Base-by-base conservation (phyloP, 2,888 invertebrate species). In the Thumatha senex region DNA sequence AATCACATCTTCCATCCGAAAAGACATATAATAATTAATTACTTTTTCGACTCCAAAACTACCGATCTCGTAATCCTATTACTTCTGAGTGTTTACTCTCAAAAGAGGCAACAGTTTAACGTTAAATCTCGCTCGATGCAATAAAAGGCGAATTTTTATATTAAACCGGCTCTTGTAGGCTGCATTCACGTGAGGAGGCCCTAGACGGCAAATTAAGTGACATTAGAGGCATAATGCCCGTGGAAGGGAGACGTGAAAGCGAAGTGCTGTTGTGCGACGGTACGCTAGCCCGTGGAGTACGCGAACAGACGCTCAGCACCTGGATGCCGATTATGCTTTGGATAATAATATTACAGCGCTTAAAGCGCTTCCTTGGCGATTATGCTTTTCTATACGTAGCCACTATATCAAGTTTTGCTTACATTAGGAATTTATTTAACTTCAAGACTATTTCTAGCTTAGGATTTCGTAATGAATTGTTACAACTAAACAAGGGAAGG, bases 191-290 rank as follows among this genome's bases (percentile, higher is more conserved):
- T 88, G 85, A 88, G 87, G 82, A 80, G 80, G 82, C 85, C 77
- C 89, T 88, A 88, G 86, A 89, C 89, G 84, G 86, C 82, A 87
- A 89, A 90, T 90, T 90, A 87, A 89, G 89, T 89, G 89, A 89
- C 87, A 89, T 89, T 89, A 90, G 82, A 80, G 84, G 80, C 73
- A 89, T 89, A 89, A 89, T 89, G 84, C 82, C 78, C 72, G 78
- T 72, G 80, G 82, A 78, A 67, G 84, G 83, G 79, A 80, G 79
- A 83, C 80, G 82, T 86, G 86, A 86, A 86, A 81, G 85, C 84
- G 64, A 82, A 86, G 88, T 74, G 87, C 76, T 81, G 81, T 82
- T 80, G 78, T 80, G 60, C 58, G 70, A 74, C 81, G 87, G 78
- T 77, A 82, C 78, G 84, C 69, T 83, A 74, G 77, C 66, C 74